phyloP scores from a whole-genome alignment of 1,140 invertebrate genomes.

The Meloidogyne hapla region DNA sequence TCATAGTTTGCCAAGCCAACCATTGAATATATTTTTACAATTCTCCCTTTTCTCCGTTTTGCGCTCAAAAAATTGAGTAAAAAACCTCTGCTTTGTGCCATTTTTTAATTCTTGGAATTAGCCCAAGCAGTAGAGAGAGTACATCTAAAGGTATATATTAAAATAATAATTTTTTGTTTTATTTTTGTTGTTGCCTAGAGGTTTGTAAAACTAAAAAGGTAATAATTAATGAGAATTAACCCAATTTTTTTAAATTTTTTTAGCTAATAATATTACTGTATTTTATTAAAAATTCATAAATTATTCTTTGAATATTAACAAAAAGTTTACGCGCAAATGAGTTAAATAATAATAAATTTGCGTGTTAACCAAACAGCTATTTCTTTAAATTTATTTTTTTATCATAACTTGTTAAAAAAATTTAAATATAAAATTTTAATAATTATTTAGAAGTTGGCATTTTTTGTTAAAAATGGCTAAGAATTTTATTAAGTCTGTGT shows the following conservation, averaged over 20 bases:
- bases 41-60: neutral
- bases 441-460: neutral
- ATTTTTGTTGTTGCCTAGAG: too few relatives aligned
- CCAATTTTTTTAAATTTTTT: too few relatives aligned
- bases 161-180: too few relatives aligned
- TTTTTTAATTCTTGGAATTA: too few relatives aligned
- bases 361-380: neutral
- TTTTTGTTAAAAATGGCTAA: neutral
- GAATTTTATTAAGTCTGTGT: neutral
- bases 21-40: too few relatives aligned
- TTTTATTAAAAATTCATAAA: too few relatives aligned
- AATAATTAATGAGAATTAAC: too few relatives aligned
- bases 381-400: neutral
- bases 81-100: neutral
- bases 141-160: too few relatives aligned
- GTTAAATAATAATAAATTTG: neutral
- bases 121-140: too few relatives aligned
- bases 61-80: neutral
- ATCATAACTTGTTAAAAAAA: too few relatives aligned
- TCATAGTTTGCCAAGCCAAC: neutral
- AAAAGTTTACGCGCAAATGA: neutral
- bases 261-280: neutral
- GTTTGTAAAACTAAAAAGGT: too few relatives aligned
- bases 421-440: neutral
- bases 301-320: neutral